These are phyloP conservation scores for Lymantria dispar DNA, from an alignment of 2,888 invertebrate species.

Conservation along the genomic window DNA sequence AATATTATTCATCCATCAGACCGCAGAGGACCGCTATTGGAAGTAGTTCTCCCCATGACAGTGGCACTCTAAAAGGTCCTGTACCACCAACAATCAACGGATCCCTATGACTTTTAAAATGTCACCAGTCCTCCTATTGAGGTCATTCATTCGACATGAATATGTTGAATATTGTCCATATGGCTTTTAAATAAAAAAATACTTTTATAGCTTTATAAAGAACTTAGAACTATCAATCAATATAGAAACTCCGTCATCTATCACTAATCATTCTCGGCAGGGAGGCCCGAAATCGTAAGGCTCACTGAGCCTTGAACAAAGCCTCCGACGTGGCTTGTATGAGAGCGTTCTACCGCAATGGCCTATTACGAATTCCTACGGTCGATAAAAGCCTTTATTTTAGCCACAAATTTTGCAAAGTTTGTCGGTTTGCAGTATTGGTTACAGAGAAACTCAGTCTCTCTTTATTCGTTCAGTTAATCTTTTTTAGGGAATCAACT, in stretches of 20 bases:
- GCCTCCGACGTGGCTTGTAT: slow-evolving; percentile 13
- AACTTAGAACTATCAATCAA: slow-evolving; percentile 26
- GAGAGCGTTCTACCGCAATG: slow-evolving; percentile 11
- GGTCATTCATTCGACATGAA: too few species aligned
- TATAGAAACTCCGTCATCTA: slow-evolving; percentile 23
- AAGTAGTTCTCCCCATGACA: too few species aligned
- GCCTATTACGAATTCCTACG: slow-evolving; percentile 28
- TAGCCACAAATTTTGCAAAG: slow-evolving; percentile 16
- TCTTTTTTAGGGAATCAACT: too few species aligned
- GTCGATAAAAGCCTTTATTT: slow-evolving; percentile 31
- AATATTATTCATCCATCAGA: too few species aligned
- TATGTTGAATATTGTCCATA: too few species aligned
- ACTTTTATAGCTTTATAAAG: slow-evolving; percentile 1
- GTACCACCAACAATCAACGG: too few species aligned
- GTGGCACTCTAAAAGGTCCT: too few species aligned
- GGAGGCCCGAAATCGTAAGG: slow-evolving; percentile 17
- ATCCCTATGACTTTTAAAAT: too few species aligned
- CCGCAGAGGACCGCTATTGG: too few species aligned
- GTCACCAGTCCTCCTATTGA: too few species aligned
- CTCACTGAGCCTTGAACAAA: slow-evolving; percentile 20
- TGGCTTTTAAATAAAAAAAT: too few species aligned
- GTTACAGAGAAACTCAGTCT: not conserved
- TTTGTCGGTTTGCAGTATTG: slow-evolving; percentile 21
- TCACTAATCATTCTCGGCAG: slow-evolving; percentile 15
- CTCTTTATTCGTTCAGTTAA: too few species aligned